A percentile compares a stretch with the other conserved stretches of the same genome.
Evolutionary conservation across 2,888 invertebrate species (phyloP).

Genomic region (Microdon myrmicae): DNA sequence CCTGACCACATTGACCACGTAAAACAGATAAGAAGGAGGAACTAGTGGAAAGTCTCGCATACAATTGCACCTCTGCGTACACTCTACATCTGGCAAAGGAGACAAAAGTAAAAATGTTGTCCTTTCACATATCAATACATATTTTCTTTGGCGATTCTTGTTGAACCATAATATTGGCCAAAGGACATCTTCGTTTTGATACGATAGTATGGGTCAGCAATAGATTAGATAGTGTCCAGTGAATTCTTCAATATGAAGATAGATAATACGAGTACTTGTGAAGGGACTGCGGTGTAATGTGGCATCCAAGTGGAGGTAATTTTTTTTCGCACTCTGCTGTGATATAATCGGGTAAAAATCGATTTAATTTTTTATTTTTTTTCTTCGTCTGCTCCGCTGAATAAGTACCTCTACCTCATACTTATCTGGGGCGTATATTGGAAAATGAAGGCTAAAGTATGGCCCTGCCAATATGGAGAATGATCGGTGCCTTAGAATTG

Average conservation of each 20-base stretch:
- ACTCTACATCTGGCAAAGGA: slow-evolving; percentile 16
- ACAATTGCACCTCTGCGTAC: background rate
- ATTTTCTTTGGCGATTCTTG: slow-evolving; percentile 51
- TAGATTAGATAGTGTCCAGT: no score
- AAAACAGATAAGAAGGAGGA: slow-evolving; percentile 11
- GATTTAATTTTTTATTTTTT: slow-evolving; percentile 25
- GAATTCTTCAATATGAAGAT: no score
- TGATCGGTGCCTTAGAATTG: slow-evolving; percentile 40
- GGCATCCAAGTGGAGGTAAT: slow-evolving; percentile 26
- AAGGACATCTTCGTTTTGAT: slow-evolving; percentile 51
- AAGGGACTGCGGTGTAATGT: no score
- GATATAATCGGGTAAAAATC: slow-evolving; percentile 21
- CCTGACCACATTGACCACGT: slow-evolving; percentile 46
- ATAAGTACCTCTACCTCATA: slow-evolving; percentile 33
- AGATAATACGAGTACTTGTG: no score
- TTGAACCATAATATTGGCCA: slow-evolving; percentile 53
- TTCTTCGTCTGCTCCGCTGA: slow-evolving; percentile 5
- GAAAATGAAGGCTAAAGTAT: slow-evolving; percentile 29
- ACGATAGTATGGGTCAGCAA: no score
- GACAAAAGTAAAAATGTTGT: slow-evolving; percentile 46
- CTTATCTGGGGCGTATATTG: background rate
- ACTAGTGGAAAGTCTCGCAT: slow-evolving; percentile 7
- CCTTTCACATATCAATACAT: slow-evolving; percentile 52
- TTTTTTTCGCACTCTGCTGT: slow-evolving; percentile 33
- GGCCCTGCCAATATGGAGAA: slow-evolving; percentile 5